Evolutionary conservation across 2,113 vertebrate species (phyloP).

Genomic region (Tichodroma muraria): DNA sequence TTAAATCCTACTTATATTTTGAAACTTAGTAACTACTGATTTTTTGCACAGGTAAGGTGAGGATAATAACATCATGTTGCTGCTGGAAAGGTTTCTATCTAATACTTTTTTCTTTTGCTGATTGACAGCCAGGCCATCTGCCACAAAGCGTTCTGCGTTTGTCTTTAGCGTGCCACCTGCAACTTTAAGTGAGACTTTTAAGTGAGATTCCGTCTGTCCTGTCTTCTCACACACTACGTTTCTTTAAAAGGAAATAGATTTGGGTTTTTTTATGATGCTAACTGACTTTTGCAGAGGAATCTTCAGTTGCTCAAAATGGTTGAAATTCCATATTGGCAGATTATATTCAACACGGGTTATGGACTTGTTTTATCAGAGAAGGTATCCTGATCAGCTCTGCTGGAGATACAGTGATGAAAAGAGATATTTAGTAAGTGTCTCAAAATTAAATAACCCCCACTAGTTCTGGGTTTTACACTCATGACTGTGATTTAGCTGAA

Average conservation of each 20-base stretch:
- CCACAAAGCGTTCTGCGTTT: background rate
- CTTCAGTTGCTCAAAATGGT: background rate
- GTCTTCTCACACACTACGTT: background rate
- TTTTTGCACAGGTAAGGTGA: background rate
- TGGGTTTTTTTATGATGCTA: background rate
- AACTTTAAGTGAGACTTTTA: background rate
- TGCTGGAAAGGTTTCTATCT: background rate
- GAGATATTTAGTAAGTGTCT: background rate
- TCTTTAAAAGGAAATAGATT: background rate
- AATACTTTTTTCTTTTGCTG: background rate
- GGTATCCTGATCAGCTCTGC: background rate
- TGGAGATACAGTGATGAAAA: background rate
- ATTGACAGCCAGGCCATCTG: background rate
- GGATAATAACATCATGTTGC: background rate
- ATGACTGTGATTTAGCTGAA: background rate
- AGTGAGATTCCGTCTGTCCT: background rate
- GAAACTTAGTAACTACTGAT: background rate
- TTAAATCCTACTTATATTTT: background rate
- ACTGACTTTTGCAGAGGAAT: background rate
- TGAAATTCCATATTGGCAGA: background rate
- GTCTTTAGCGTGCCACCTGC: background rate
- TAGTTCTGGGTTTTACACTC: background rate
- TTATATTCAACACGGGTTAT: background rate
- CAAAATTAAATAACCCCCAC: background rate
- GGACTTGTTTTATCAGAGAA: background rate